Percentiles rank a stretch among this genome's conserved stretches.
phyloP scores from a whole-genome alignment of 2,797 vertebrate genomes.

The Manis javanica region DNA sequence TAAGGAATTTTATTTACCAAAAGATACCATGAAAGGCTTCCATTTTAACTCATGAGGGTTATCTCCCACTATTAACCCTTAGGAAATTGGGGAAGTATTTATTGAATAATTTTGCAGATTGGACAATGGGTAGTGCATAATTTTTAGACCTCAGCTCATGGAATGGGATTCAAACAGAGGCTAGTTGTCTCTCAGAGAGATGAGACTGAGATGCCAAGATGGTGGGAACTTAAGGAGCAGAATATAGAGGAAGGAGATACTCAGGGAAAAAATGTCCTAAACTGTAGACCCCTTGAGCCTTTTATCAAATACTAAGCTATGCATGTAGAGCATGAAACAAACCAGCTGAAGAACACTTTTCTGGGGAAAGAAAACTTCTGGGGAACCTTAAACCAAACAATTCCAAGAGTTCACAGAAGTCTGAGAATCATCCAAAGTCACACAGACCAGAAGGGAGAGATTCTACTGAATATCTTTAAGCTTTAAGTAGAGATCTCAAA shows the following conservation, averaged over 20 bases:
- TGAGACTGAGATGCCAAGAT: background rate
- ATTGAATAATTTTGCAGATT: background rate
- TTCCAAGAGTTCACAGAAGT: background rate
- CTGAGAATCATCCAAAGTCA: background rate
- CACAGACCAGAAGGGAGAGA: background rate
- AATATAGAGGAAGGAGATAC: background rate
- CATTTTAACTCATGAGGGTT: background rate
- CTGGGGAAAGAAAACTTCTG: background rate
- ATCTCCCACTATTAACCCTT: background rate
- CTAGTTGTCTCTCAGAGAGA: background rate
- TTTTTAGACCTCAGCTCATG: background rate
- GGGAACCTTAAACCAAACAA: background rate
- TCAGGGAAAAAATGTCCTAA: background rate
- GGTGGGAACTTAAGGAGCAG: background rate
- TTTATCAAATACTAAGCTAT: background rate
- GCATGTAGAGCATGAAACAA: background rate
- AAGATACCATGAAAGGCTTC: background rate
- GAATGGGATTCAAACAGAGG: background rate
- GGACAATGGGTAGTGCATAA: background rate
- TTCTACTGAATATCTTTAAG: background rate
- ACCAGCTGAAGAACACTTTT: background rate
- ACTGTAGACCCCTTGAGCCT: background rate
- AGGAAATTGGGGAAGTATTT: background rate
- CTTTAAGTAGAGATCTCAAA: background rate
- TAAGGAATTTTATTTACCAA: background rate